Conservation (phyloP, 1,140 invertebrate species). For the Charaxes varanes region DNA sequence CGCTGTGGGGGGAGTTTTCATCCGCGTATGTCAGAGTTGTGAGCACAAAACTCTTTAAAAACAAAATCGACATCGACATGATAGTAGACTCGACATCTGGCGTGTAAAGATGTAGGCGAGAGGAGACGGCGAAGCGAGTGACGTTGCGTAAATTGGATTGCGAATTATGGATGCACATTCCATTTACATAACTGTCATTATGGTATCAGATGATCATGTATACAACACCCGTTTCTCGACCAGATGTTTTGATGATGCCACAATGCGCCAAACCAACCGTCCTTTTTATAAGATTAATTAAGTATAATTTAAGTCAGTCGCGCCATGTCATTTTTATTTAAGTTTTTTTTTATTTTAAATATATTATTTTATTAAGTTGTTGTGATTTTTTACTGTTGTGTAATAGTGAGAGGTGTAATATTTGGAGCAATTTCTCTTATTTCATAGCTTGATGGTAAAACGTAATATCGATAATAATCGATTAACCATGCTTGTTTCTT, state of each 20-base stretch:
- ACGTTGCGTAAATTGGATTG: slow-evolving; percentile 23
- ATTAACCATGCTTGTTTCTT: slow-evolving; percentile 14
- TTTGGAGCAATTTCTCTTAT: slow-evolving; percentile 7
- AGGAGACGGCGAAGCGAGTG: slow-evolving; percentile 16
- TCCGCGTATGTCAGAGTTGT: slow-evolving; percentile 65
- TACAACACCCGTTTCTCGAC: too few species aligned
- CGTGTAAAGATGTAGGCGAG: slow-evolving; percentile 16
- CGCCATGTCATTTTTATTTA: slow-evolving; percentile 61
- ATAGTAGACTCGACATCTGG: slow-evolving; percentile 46
- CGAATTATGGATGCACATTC: slow-evolving; percentile 17
- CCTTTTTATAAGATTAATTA: slow-evolving; percentile 35
- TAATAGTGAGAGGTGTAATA: slow-evolving; percentile 21
- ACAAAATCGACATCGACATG: slow-evolving; percentile 63
- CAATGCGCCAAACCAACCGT: slow-evolving; percentile 35
- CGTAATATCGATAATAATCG: slow-evolving; percentile 6
- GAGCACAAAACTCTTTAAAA: slow-evolving; percentile 58
- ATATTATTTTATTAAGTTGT: slow-evolving; percentile 42
- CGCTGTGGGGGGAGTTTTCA: slow-evolving; percentile 58
- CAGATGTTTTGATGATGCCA: too few species aligned
- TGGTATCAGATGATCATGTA: too few species aligned
- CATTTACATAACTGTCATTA: slow-evolving; percentile 24
- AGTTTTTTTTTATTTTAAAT: slow-evolving; percentile 28
- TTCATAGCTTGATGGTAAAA: slow-evolving; percentile 8
- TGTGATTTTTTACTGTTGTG: slow-evolving; percentile 44
- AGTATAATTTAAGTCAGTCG: slow-evolving; percentile 56